Evolutionary conservation across 2,888 invertebrate genomes (phyloP).

Genomic region (Hololepta plana): DNA sequence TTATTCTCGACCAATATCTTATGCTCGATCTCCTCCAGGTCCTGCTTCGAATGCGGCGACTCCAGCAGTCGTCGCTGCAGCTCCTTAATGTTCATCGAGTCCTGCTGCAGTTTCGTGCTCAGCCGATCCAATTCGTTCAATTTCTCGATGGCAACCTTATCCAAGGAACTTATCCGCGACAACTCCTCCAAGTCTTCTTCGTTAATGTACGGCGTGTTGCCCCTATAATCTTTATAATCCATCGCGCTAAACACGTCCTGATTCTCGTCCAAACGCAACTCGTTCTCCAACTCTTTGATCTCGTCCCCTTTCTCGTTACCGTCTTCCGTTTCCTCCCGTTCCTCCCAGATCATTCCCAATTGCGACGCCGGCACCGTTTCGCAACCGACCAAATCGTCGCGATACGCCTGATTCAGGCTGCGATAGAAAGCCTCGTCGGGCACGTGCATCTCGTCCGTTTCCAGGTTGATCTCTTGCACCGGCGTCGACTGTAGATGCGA

Average conservation of each 20-base stretch:
- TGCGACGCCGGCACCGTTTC: slow-evolving; percentile 45
- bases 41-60: slow-evolving; percentile 33
- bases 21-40: slow-evolving; percentile 11
- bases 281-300: slow-evolving; percentile 28
- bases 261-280: slow-evolving; percentile 33
- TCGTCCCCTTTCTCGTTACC: slow-evolving; percentile 20
- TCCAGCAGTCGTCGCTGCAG: slow-evolving; percentile 51
- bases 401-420: slow-evolving; percentile 72
- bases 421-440: slow-evolving; percentile 79
- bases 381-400: slow-evolving; percentile 51
- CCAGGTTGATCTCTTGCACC: slow-evolving; percentile 20
- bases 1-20: too few species aligned
- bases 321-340: slow-evolving; percentile 53
- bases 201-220: slow-evolving; percentile 54
- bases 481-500: slow-evolving; percentile 20
- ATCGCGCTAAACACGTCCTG: slow-evolving; percentile 54
- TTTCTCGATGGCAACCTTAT: slow-evolving; percentile 61
- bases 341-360: slow-evolving; percentile 75
- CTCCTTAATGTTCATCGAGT: slow-evolving; percentile 60
- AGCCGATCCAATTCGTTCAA: slow-evolving; percentile 60
- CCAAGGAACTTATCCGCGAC: slow-evolving; percentile 54
- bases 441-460: slow-evolving; percentile 36
- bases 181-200: slow-evolving; percentile 63
- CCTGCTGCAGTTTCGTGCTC: slow-evolving; percentile 58
- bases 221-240: slow-evolving; percentile 64